Conservation (phyloP, 1,140 invertebrate species). For the Manduca sexta region DNA sequence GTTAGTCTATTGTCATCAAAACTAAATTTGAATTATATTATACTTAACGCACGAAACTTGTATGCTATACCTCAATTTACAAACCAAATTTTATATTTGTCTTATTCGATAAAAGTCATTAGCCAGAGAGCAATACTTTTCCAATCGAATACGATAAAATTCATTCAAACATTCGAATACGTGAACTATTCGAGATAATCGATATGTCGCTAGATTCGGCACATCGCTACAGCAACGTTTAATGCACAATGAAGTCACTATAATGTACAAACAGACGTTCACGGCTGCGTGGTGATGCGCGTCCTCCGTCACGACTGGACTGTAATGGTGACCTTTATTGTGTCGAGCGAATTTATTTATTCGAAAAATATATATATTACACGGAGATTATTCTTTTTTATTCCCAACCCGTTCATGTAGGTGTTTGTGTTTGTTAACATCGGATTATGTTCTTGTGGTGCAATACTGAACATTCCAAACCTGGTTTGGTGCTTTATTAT, state of each 20-base stretch:
- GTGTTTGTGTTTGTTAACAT: background rate
- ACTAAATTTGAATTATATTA: too few species aligned
- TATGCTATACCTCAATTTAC: too few species aligned
- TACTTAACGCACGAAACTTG: too few species aligned
- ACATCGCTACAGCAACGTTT: conserved; percentile 7
- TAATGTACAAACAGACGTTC: conserved; percentile 58
- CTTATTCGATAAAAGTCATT: too few species aligned
- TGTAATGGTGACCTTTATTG: conserved; percentile 70
- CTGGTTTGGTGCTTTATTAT: conserved; percentile 70
- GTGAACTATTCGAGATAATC: too few species aligned
- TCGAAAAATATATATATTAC: conserved; percentile 13
- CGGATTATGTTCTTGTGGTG: conserved; percentile 57
- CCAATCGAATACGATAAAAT: too few species aligned
- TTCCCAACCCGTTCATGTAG: conserved; percentile 3
- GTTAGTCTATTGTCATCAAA: too few species aligned
- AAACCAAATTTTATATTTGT: too few species aligned
- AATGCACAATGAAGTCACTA: conserved; percentile 64
- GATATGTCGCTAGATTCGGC: too few species aligned
- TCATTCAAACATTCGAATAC: too few species aligned
- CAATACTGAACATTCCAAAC: conserved; percentile 73
- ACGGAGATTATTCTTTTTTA: conserved; percentile 18
- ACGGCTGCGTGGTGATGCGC: background rate
- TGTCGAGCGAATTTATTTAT: conserved; percentile 51
- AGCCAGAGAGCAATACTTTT: too few species aligned
- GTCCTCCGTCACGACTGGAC: conserved; percentile 16